Evolutionary conservation across 2,888 invertebrate genomes (phyloP), one percentile per base, ranked within the genome.

Genomic region (Oligia fasciuncula): DNA sequence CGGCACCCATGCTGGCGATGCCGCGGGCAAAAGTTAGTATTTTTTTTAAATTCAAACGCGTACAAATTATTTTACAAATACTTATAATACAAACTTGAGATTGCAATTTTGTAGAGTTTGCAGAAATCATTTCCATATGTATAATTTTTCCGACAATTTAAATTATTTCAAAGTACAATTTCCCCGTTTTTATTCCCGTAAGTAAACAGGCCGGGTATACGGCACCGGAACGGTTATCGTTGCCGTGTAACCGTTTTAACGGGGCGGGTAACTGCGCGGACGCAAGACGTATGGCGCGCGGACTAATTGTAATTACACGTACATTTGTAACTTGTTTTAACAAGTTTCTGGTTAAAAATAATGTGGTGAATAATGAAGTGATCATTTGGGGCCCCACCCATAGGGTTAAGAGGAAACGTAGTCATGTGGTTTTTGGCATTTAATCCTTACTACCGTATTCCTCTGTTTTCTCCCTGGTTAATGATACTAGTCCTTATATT

Each of bases 171-270:
- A 81, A 76, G 67, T 57, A 77, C 65, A 43, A 86, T 73, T 74
- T 76, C 71, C 57, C 84, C 76, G 85, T 88, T 80, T 78, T 79
- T 72, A 74, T 83, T 83, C 80, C 85, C 80, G 84, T 86, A 81
- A 81, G 54, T 51, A 77, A 79, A 75, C 69, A 49, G 73, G 35
- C 76, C 51, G 73, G 85, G 85, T 77, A 75, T 79, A 79, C 85
- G 62, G 88, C 73, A 77, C 78, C 66, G 74, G 67, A 87, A 88
- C 86, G 74, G 88, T 86, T 87, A 85, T 87, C 73, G 74, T 80
- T 73, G 80, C 74, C 54, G 76, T 71, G 69, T 66, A 81, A 87
- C 86, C 81, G 89, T 89, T 89, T 85, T 88, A 89, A 89, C 88
- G 89, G 87, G 81, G 88, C 76, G 79, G 78, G 71, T 88, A 89